These are phyloP conservation scores for Apus apus DNA, from an alignment of 2,113 vertebrate species.

Conservation along the genomic window DNA sequence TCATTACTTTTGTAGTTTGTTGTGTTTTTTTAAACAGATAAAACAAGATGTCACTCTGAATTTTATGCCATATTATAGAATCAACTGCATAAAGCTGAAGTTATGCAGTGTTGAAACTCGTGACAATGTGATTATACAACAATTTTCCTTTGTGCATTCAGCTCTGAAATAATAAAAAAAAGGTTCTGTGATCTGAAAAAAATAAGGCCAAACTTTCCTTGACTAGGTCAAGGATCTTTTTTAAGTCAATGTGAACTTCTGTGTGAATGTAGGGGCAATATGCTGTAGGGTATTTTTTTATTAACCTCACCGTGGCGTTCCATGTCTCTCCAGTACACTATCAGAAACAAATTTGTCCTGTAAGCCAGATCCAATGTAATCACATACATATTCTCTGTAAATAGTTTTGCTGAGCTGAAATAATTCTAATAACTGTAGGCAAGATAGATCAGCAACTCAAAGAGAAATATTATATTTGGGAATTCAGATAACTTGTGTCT, in stretches of 20 bases:
- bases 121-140: not conserved
- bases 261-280: rapidly evolving
- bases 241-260: not conserved
- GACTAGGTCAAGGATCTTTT: not conserved
- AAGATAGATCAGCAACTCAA: not conserved
- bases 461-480: slow-evolving; percentile 4
- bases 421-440: slow-evolving; percentile 1
- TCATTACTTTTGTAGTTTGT: not conserved
- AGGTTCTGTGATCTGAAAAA: not conserved
- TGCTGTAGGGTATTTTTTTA: too few relatives aligned
- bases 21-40: not conserved
- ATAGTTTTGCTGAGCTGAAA: not conserved
- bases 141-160: not conserved
- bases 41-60: not conserved
- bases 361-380: not conserved
- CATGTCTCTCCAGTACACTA: not conserved
- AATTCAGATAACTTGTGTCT: slow-evolving; percentile 1
- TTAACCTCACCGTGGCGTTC: too few relatives aligned
- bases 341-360: not conserved
- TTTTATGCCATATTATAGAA: not conserved
- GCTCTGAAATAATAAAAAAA: not conserved
- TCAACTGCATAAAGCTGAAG: not conserved
- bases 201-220: not conserved
- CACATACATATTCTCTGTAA: not conserved
- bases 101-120: not conserved